Base-by-base conservation (phyloP, 2,888 invertebrate species). In the Entomobrya proxima region DNA sequence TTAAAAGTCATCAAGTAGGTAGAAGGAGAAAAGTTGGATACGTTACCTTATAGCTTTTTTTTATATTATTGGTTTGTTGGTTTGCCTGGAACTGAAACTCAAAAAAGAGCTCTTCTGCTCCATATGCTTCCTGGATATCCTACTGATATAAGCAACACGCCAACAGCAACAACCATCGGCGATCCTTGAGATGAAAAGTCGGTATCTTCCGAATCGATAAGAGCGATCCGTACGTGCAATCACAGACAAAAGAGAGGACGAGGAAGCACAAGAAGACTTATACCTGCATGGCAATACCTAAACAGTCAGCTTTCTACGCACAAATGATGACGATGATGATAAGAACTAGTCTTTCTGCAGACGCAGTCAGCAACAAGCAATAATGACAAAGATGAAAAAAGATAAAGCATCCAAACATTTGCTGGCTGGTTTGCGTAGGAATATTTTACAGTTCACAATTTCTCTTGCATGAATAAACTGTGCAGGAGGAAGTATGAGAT, bases 1-100 rank as follows among this genome's bases (percentile, higher is more conserved):
- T 74, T 64, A 82, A n/a, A n/a, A 76, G 76, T 83, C 64, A 77
- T 83, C 75, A n/a, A 81, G 79, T 79, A 47, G 13, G 24, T 32
- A 52, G 13, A 18, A 74, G 50, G 32, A 27, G 11, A 1, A 37
- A 40, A 3, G 2, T 1, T 32, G 32, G 32, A 61, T 32, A n/a
- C 32, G n/a, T 32, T 32, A n/a, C n/a, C 52, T 5, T 52, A 3
- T 32, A 61, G 55, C 55, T 27, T 55, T 27, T 13, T 13, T 9
- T 11, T 6, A 11, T 6, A 27, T 55, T 55, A 11, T 2, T 55
- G 55, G 6, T 55, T 18, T 13, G 2, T 13, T n/a, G 67, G 2
- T 18, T 18, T n/a, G 21, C n/a, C 6, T 15, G 9, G 37, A 13
- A 21, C 24, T 21, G 40, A 50, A 27, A 27, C 3, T 18, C 9